phyloP scores from a whole-genome alignment of 2,888 invertebrate species.

The Drosophila subquinaria region DNA sequence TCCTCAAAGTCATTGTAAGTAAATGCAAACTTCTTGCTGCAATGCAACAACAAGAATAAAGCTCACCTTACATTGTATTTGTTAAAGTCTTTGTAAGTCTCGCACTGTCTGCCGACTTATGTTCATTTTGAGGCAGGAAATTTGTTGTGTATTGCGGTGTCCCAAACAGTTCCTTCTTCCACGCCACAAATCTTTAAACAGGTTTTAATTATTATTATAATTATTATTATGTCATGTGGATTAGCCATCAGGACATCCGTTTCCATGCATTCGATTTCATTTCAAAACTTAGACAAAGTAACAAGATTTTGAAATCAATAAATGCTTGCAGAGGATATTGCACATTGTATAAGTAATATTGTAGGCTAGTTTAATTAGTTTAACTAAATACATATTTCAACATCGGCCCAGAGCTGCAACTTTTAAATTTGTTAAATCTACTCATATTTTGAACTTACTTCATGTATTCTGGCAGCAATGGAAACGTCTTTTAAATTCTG shows the following conservation, averaged over 20 bases:
- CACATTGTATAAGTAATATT: not conserved
- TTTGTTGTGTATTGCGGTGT: constrained; percentile 2
- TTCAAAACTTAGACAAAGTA: not conserved
- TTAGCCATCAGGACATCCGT: not conserved
- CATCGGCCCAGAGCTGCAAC: too few species aligned
- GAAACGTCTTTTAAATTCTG: too few species aligned
- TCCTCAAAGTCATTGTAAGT: constrained; percentile 44
- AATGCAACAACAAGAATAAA: constrained; percentile 8
- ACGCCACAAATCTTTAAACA: not conserved
- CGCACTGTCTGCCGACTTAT: not conserved
- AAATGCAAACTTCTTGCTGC: constrained; percentile 38
- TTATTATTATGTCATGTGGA: not conserved
- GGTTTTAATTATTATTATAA: constrained; percentile 1
- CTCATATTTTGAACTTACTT: too few species aligned
- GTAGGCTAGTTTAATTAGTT: too few species aligned
- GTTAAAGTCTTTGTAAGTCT: not conserved
- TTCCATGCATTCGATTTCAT: not conserved
- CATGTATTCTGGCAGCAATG: too few species aligned
- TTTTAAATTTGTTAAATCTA: too few species aligned
- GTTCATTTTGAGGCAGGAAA: not conserved
- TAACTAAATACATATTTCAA: too few species aligned
- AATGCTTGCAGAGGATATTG: not conserved
- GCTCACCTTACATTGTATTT: not conserved
- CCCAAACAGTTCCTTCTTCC: not conserved
- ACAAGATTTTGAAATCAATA: not conserved